Percentiles rank a stretch among this genome's conserved stretches.
These are phyloP conservation scores for Mesodorylaimus sp. DNA, from an alignment of 2,888 invertebrate species.

Conservation along the genomic window DNA sequence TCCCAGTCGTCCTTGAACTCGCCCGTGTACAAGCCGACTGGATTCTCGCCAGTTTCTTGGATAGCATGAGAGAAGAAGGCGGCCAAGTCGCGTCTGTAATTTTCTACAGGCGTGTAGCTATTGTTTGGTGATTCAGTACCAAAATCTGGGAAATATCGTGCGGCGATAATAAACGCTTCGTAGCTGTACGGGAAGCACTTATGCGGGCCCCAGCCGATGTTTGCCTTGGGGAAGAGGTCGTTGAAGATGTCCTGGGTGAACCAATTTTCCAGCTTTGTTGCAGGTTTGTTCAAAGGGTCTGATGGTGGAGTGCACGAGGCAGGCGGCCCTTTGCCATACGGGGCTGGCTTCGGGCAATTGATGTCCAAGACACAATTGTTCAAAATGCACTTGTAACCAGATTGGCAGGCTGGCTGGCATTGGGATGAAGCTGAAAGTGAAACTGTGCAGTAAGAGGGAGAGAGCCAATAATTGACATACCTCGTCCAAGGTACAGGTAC, in stretches of 20 bases:
- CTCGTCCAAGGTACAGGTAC: too few species aligned
- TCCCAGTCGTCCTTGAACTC: too few species aligned
- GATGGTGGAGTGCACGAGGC: background rate
- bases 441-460: too few species aligned
- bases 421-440: too few species aligned
- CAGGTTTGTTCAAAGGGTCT: conserved; percentile 1
- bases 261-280: background rate
- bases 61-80: conserved; percentile 4
- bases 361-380: background rate
- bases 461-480: too few species aligned
- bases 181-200: conserved; percentile 1
- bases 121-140: background rate
- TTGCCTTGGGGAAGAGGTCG: conserved; percentile 3
- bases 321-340: background rate
- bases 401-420: too few species aligned
- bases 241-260: background rate
- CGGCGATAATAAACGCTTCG: background rate
- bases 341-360: background rate
- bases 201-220: background rate
- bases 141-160: background rate
- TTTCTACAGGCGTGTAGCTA: background rate
- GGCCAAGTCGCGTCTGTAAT: background rate
- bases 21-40: background rate
- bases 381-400: background rate
- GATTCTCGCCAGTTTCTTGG: conserved; percentile 5